Percentiles rank a stretch among this genome's conserved stretches.
phyloP scores from a whole-genome alignment of 2,797 vertebrate species.

The Gallinago solitaria region DNA sequence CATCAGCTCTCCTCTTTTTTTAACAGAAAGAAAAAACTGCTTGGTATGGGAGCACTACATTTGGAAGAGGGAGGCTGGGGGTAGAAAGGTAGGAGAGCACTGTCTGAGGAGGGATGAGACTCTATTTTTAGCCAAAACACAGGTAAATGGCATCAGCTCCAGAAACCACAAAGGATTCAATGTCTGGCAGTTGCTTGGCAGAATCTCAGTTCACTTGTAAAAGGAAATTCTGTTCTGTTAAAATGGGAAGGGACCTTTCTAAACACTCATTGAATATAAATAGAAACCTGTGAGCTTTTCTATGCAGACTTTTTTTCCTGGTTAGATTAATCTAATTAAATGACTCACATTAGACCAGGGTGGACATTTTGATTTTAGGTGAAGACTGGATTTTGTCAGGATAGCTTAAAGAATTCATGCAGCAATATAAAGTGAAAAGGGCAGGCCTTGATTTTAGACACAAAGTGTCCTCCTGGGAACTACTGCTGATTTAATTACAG shows the following conservation, averaged over 20 bases:
- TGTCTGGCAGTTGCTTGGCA: neutral
- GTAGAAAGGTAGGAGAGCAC: neutral
- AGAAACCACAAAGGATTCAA: neutral
- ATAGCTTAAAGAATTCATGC: neutral
- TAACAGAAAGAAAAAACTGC: neutral
- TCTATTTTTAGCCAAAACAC: neutral
- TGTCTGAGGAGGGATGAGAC: neutral
- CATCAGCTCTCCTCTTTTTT: neutral
- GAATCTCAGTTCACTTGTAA: neutral
- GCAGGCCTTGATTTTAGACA: slow-evolving; percentile 14
- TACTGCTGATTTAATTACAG: slow-evolving; percentile 29
- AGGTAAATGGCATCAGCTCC: neutral
- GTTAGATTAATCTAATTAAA: neutral
- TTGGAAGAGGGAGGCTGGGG: neutral
- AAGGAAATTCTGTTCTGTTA: neutral
- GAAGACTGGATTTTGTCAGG: neutral
- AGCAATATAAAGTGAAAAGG: neutral
- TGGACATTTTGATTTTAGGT: neutral
- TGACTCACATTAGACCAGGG: neutral
- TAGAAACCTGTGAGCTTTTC: neutral
- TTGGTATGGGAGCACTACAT: neutral
- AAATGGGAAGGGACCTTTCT: neutral
- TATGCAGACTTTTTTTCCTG: neutral
- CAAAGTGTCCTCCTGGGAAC: neutral
- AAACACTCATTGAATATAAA: neutral